phyloP scores from a whole-genome alignment of 2,888 invertebrate species.

The Metalampra italica region DNA sequence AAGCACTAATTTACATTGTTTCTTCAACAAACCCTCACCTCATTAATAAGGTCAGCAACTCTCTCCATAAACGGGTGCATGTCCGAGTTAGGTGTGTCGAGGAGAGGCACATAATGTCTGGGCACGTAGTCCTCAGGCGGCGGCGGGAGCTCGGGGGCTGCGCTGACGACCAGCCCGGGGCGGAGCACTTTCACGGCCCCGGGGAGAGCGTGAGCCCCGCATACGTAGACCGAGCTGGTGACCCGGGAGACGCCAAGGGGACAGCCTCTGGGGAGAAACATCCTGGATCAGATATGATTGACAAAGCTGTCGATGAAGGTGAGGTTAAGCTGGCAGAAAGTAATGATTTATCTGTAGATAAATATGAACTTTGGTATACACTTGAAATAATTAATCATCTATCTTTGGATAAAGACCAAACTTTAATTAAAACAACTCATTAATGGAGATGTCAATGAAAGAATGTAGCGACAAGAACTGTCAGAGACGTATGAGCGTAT shows the following conservation, averaged over 20 bases:
- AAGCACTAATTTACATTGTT: too few species aligned
- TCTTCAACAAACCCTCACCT: slow-evolving; percentile 57
- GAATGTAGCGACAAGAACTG: too few species aligned
- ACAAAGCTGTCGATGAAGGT: too few species aligned
- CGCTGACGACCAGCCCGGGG: slow-evolving; percentile 89
- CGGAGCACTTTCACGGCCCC: slow-evolving; percentile 82
- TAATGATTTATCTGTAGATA: too few species aligned
- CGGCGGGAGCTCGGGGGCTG: slow-evolving; percentile 89
- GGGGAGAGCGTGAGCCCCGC: slow-evolving; percentile 87
- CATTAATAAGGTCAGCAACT: slow-evolving; percentile 86
- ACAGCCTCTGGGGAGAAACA: slow-evolving; percentile 53
- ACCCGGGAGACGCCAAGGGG: slow-evolving; percentile 84
- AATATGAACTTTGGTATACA: too few species aligned
- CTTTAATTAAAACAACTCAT: too few species aligned
- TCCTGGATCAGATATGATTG: background rate
- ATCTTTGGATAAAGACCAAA: too few species aligned
- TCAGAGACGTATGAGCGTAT: too few species aligned
- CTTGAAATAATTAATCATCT: too few species aligned
- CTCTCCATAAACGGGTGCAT: slow-evolving; percentile 87
- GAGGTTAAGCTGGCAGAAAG: too few species aligned
- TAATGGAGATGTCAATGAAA: too few species aligned
- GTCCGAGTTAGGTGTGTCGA: slow-evolving; percentile 86
- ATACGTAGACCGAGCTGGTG: slow-evolving; percentile 85
- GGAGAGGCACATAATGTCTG: slow-evolving; percentile 84
- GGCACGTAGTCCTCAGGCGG: slow-evolving; percentile 78